phyloP scores from a whole-genome alignment of 1,140 invertebrate genomes.

The Phymorhynchus buccinoides region DNA sequence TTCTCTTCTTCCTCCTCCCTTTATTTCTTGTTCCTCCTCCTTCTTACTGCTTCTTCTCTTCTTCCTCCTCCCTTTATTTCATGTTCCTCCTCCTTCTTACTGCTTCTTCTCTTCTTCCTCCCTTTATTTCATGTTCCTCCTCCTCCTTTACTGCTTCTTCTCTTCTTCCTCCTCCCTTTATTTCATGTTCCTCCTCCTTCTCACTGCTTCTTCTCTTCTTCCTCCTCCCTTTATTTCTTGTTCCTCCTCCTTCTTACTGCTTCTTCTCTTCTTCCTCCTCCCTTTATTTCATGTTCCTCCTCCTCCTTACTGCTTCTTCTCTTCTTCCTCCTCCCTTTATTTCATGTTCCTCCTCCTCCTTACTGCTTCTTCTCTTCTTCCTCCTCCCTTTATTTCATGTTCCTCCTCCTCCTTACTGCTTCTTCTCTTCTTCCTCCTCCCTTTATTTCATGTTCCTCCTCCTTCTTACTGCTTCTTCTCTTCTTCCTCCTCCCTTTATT shows the following conservation, averaged over 20 bases:
- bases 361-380: background rate
- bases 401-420: background rate
- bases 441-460: constrained; percentile 14
- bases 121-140: constrained; percentile 1
- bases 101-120: background rate
- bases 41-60: background rate
- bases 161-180: background rate
- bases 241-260: too few relatives aligned
- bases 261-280: too few relatives aligned
- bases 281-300: too few relatives aligned
- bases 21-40: background rate
- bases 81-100: background rate
- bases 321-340: background rate
- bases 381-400: background rate
- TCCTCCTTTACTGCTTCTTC: background rate
- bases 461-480: background rate
- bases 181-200: background rate
- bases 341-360: background rate
- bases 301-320: background rate
- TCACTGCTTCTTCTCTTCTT: background rate
- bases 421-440: background rate
- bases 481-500: background rate
- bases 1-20: background rate
- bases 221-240: background rate
- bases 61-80: background rate